Percentiles rank a stretch among this genome's conserved stretches.
phyloP scores from a whole-genome alignment of 2,888 invertebrate species.

The Iphiclides podalirius region DNA sequence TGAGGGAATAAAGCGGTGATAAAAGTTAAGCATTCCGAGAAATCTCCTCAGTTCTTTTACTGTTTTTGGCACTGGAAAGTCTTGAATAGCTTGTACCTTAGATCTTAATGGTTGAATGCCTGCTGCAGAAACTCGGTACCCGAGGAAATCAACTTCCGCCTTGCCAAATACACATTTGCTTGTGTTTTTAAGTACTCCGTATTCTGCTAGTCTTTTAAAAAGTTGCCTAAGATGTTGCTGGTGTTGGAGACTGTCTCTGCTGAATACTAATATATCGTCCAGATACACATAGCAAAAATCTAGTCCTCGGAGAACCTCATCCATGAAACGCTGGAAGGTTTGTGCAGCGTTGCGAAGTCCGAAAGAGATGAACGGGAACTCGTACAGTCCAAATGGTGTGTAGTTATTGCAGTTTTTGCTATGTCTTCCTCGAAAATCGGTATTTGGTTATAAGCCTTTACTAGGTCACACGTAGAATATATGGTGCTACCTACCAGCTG shows the following conservation, averaged over 20 bases:
- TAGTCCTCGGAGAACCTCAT: neutral
- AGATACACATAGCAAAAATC: constrained; percentile 7
- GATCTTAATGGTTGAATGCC: neutral
- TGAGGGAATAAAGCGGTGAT: constrained; percentile 13
- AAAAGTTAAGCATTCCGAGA: constrained; percentile 24
- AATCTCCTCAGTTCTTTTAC: constrained; percentile 34
- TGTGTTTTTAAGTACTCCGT: constrained; percentile 2
- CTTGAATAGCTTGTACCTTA: neutral
- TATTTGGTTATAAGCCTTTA: neutral
- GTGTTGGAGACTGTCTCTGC: neutral
- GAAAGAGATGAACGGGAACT: constrained; percentile 43
- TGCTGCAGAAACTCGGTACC: neutral
- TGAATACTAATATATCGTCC: constrained; percentile 2
- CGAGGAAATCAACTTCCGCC: neutral
- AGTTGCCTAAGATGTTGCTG: neutral
- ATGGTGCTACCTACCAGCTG: neutral
- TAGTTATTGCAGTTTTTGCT: constrained; percentile 39
- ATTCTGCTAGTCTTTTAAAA: neutral
- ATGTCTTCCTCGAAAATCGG: neutral
- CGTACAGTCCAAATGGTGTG: constrained; percentile 40
- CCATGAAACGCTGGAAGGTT: constrained; percentile 48
- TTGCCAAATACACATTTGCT: constrained; percentile 4
- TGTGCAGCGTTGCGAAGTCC: constrained; percentile 53
- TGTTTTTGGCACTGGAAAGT: constrained; percentile 22
- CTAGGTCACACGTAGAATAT: neutral